Evolutionary conservation across 2,113 vertebrate genomes (phyloP), one percentile per base, ranked within the genome.

Genomic region (Petromus typicus): DNA sequence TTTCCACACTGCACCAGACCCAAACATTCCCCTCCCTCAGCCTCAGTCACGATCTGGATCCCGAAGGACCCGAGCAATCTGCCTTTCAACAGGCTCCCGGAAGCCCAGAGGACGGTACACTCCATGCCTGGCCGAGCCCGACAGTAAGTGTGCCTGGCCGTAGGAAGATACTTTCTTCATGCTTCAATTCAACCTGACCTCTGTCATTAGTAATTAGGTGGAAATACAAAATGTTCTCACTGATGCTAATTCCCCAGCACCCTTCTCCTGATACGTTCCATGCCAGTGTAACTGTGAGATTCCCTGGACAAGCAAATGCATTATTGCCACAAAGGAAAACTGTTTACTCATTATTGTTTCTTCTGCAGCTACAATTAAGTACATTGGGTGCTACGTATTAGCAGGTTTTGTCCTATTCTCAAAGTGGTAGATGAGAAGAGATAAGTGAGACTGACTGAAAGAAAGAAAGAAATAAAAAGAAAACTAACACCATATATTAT

Each of bases 101-200:
- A 99, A 99, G 95, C 99, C 99, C 85, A 99, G 98, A 93, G 99
- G 99, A 83, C 99, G 98, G 97, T 99, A 98, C 96, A 99, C 98
- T 7, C 99, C 99, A 0, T 99, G 99, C 98, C 98, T 99, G 76
- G 99, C 99, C 1, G 99, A 99, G 91, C 99, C 99, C 1, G 99
- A 99, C 86, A 99, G 99, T 99, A 98, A 99, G 99, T 98, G 89
- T 89, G 64, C 80, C 20, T 18, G 10, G 63, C 27, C 37, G 14
- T 1, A 22, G 84, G 32, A 23, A 79, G 87, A 23, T 12, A 27
- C 5, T 71, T 37, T 5, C 40, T 59, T 75, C 64, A 0, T 64
- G 81, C 3, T 34, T 25, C 90, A 64, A 6, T 23, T 83, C 45
- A 66, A 37, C 63, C 94, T 86, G 89, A 16, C 45, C 27, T 96